Evolutionary conservation across 2,888 invertebrate genomes (phyloP).

Genomic region (Mimas tiliae): DNA sequence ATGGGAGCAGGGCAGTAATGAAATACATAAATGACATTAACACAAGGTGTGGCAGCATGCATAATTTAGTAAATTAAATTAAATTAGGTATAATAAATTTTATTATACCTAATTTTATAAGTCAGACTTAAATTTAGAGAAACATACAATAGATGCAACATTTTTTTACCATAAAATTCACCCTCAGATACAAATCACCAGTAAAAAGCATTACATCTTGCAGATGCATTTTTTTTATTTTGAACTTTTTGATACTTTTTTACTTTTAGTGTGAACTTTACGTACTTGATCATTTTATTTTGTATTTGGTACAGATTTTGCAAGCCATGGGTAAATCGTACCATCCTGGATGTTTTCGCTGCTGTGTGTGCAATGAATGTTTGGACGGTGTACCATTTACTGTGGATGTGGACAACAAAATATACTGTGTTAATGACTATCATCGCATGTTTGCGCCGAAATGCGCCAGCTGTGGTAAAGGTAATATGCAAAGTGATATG

Average conservation of each 20-base stretch:
- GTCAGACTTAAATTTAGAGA: no score
- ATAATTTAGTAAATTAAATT: not conserved
- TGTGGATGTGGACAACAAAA: constrained; percentile 98
- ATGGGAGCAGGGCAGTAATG: no score
- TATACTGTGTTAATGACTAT: constrained; percentile 99
- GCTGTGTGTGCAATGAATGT: constrained; percentile 98
- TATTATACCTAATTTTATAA: no score
- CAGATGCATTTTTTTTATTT: no score
- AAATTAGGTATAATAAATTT: not conserved
- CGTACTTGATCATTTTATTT: not conserved
- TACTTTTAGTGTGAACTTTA: not conserved
- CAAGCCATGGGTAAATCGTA: constrained; percentile 99
- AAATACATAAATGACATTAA: no score
- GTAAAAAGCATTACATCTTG: no score
- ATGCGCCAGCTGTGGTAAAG: constrained; percentile 98
- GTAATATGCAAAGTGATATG: constrained; percentile 66
- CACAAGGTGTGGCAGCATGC: no score
- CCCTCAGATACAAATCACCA: no score
- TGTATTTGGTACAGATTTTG: constrained; percentile 88
- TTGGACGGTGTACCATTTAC: constrained; percentile 99
- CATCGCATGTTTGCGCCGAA: constrained; percentile 99
- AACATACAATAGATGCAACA: no score
- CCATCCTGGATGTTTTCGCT: constrained; percentile 99
- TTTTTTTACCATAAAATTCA: no score
- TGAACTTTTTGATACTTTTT: not conserved